These are phyloP conservation scores for Scaptomyza flava DNA, from an alignment of 2,888 invertebrate genomes.

Conservation along the genomic window DNA sequence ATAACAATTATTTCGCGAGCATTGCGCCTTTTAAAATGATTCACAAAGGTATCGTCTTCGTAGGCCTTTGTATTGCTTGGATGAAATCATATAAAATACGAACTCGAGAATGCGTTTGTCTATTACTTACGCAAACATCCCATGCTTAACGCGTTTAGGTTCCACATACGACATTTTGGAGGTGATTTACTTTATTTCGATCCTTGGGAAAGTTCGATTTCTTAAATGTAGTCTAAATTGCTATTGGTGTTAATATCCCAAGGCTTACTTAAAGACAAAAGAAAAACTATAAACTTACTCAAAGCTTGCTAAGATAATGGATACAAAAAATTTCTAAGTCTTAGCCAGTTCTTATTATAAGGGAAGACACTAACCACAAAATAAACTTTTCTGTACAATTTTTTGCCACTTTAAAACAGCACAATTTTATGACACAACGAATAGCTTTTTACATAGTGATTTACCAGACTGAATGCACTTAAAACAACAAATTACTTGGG, in stretches of 20 bases:
- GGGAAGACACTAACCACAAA: too few relatives aligned
- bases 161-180: not conserved
- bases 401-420: too few relatives aligned
- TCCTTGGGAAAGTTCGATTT: not conserved
- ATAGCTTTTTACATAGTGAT: not conserved
- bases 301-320: not conserved
- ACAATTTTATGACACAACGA: not conserved
- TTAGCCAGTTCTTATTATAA: too few relatives aligned
- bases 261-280: not conserved
- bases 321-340: not conserved
- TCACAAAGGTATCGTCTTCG: constrained; percentile 59
- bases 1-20: constrained; percentile 61
- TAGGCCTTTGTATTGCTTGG: constrained; percentile 35
- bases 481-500: constrained; percentile 81
- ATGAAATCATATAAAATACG: not conserved
- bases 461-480: not conserved
- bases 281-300: not conserved
- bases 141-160: not conserved
- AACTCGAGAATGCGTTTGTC: not conserved
- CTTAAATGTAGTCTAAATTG: too few relatives aligned
- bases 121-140: not conserved
- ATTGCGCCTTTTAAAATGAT: constrained; percentile 49
- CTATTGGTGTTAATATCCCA: not conserved
- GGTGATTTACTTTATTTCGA: not conserved
- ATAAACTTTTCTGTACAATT: too few relatives aligned